Conservation (phyloP, 37 sponge, comb jelly and placozoan genomes). For the Hexactinellida sp. region DNA sequence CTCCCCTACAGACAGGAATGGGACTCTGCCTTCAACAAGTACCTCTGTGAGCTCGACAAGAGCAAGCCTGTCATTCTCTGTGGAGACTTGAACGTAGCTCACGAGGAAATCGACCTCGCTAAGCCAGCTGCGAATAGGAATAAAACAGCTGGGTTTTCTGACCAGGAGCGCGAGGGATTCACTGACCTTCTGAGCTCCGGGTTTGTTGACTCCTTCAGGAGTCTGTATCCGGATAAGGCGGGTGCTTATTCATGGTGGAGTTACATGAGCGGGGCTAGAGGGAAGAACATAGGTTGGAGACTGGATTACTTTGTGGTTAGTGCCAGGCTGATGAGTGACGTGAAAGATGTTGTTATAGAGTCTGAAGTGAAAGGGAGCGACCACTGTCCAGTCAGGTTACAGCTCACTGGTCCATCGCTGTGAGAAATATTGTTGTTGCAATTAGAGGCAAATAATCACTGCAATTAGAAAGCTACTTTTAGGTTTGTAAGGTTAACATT, state of each 20-base stretch:
- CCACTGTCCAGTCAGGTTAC: slow-evolving; percentile 63
- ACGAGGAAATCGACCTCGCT: slow-evolving; percentile 72
- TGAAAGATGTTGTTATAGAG: slow-evolving; percentile 55
- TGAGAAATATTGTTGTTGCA: neutral
- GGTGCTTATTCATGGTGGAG: slow-evolving; percentile 90
- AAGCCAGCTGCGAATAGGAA: slow-evolving; percentile 65
- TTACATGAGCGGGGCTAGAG: slow-evolving; percentile 53
- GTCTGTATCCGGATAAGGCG: slow-evolving; percentile 61
- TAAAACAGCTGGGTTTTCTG: slow-evolving; percentile 80
- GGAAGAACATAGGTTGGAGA: slow-evolving; percentile 79
- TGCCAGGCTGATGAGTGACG: slow-evolving; percentile 32
- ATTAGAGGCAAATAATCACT: no score
- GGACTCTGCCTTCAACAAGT: slow-evolving; percentile 57
- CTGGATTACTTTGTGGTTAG: slow-evolving; percentile 89
- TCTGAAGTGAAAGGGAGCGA: slow-evolving; percentile 73
- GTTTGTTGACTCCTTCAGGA: slow-evolving; percentile 74
- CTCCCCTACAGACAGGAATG: slow-evolving; percentile 63
- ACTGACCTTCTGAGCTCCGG: slow-evolving; percentile 42
- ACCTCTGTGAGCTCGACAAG: slow-evolving; percentile 49
- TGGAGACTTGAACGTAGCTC: slow-evolving; percentile 91
- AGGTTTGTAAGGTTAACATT: no score
- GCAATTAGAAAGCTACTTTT: no score
- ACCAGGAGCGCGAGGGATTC: slow-evolving; percentile 80
- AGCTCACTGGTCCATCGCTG: neutral
- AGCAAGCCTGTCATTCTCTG: slow-evolving; percentile 74